These are phyloP conservation scores for Haliclona indistincta DNA, from an alignment of 37 sponge, comb jelly and placozoan genomes.

Conservation along the genomic window DNA sequence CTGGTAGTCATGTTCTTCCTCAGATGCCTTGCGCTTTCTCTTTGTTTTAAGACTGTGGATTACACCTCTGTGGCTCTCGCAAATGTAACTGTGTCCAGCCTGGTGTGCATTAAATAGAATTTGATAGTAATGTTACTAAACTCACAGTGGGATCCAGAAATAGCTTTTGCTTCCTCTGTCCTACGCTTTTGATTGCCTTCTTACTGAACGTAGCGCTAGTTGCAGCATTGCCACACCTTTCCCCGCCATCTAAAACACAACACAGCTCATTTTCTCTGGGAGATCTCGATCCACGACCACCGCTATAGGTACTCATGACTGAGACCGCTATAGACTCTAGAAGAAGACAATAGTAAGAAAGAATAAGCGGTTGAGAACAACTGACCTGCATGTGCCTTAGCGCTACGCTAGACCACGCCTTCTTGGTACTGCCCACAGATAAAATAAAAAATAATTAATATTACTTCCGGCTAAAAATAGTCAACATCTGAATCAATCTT, in stretches of 20 bases:
- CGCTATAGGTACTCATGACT: no score
- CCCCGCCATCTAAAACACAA: constrained; percentile 72
- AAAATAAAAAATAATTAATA: no score
- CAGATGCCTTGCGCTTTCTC: constrained; percentile 85
- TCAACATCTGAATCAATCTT: no score
- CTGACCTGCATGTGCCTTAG: no score
- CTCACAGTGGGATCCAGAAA: constrained; percentile 54
- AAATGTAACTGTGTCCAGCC: constrained; percentile 74
- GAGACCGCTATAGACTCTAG: no score
- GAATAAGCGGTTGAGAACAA: no score
- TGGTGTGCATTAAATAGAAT: constrained; percentile 8
- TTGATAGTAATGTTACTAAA: not conserved
- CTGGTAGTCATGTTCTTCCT: constrained; percentile 76
- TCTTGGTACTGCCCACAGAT: no score
- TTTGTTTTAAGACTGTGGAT: constrained; percentile 69
- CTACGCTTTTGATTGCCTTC: constrained; percentile 33
- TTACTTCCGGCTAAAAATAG: no score
- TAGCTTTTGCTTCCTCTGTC: constrained; percentile 45
- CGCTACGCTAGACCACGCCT: no score
- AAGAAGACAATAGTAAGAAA: no score
- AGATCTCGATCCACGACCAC: no score
- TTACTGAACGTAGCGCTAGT: constrained; percentile 48
- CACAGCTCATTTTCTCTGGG: constrained; percentile 38
- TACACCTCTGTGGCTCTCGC: constrained; percentile 59
- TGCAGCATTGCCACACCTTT: constrained; percentile 53